Conservation (phyloP, 2,888 invertebrate species). For the Neoaliturus tenellus region DNA sequence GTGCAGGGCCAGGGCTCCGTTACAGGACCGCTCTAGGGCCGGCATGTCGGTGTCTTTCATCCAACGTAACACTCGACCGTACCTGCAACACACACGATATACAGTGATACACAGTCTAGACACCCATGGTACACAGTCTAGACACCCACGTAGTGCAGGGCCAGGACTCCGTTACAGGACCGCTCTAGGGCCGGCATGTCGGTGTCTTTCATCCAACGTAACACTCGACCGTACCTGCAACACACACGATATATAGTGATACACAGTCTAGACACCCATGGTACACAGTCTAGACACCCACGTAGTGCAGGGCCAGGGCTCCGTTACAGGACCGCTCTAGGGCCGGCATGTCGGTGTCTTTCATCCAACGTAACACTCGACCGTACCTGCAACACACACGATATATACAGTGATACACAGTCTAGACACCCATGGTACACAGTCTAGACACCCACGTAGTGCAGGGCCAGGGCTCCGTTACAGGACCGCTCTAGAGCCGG, state of each 20-base stretch:
- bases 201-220: slow-evolving; percentile 77
- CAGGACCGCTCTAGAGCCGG: slow-evolving; percentile 76
- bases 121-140: slow-evolving; percentile 78
- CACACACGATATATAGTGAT: no score
- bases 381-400: slow-evolving; percentile 49
- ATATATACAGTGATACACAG: no score
- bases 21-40: slow-evolving; percentile 75
- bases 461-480: slow-evolving; percentile 87
- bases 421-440: slow-evolving; percentile 90
- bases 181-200: slow-evolving; percentile 76
- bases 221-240: slow-evolving; percentile 54
- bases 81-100: not conserved
- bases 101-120: slow-evolving; percentile 83
- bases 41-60: slow-evolving; percentile 76
- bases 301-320: slow-evolving; percentile 91
- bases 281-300: no score
- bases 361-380: slow-evolving; percentile 74
- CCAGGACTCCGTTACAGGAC: slow-evolving; percentile 82
- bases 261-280: slow-evolving; percentile 92
- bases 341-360: slow-evolving; percentile 76
- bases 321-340: slow-evolving; percentile 78
- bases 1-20: slow-evolving; percentile 89
- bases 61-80: slow-evolving; percentile 72
- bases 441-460: slow-evolving; percentile 94
- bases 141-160: slow-evolving; percentile 92